Conservation (phyloP, 2,797 vertebrate genomes). For the Rhynchonycteris naso region DNA sequence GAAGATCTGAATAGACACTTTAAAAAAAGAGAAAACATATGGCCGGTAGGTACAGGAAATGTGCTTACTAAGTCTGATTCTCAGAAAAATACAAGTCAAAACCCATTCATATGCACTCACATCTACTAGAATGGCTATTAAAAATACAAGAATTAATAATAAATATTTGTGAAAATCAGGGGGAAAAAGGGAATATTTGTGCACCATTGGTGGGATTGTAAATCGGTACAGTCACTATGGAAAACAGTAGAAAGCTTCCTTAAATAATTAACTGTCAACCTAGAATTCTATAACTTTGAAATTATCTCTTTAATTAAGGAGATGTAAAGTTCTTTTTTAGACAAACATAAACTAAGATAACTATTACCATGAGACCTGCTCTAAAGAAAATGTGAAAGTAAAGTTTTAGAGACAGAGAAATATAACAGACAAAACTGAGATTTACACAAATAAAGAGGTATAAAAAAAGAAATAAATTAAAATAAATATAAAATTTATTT, state of each 20-base stretch:
- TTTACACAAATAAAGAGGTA: not conserved
- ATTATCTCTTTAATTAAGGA: not conserved
- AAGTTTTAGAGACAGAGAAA: not conserved
- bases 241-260: not conserved
- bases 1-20: not conserved
- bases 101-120: too few relatives aligned
- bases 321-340: not conserved
- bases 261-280: not conserved
- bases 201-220: too few relatives aligned
- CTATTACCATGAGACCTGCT: not conserved
- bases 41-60: not conserved
- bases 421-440: not conserved
- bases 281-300: not conserved
- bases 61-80: not conserved
- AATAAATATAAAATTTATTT: not conserved
- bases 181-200: not conserved
- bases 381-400: not conserved
- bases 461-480: not conserved
- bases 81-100: too few relatives aligned
- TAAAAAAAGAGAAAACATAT: not conserved
- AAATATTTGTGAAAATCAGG: not conserved
- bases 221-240: not conserved
- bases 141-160: not conserved
- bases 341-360: not conserved
- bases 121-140: not conserved